These are phyloP conservation scores for Malacosoma neustria DNA, from an alignment of 2,888 invertebrate genomes.

Conservation along the genomic window DNA sequence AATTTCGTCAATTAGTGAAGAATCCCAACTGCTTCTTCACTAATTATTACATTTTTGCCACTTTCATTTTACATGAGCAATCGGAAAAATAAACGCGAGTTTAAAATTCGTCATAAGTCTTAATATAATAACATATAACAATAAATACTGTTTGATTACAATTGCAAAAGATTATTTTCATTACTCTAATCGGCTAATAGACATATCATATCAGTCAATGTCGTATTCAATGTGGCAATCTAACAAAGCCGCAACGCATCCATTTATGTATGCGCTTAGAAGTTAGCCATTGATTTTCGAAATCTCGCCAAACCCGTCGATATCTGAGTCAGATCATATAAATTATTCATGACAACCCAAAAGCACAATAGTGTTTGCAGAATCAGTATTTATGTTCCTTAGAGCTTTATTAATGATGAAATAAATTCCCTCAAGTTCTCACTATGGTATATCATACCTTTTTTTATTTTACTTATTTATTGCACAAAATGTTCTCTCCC, in stretches of 20 bases:
- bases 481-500: too few relatives aligned
- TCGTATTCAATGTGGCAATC: slow-evolving; percentile 19
- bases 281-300: slow-evolving; percentile 48
- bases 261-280: slow-evolving; percentile 2
- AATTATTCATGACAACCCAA: slow-evolving; percentile 57
- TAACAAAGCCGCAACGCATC: slow-evolving; percentile 11
- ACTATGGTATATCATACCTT: too few relatives aligned
- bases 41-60: too few relatives aligned
- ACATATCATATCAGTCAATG: slow-evolving; percentile 18
- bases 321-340: slow-evolving; percentile 48
- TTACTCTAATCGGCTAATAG: slow-evolving; percentile 8
- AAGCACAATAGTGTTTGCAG: slow-evolving; percentile 49
- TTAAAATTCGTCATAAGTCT: too few relatives aligned
- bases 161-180: not conserved
- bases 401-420: slow-evolving; percentile 30
- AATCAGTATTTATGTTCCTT: slow-evolving; percentile 45
- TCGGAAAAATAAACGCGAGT: too few relatives aligned
- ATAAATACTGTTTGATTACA: too few relatives aligned
- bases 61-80: too few relatives aligned
- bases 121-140: too few relatives aligned
- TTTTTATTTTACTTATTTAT: too few relatives aligned
- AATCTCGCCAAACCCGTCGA: slow-evolving; percentile 54
- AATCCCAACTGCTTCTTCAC: too few relatives aligned
- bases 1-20: too few relatives aligned
- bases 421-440: too few relatives aligned